Evolutionary conservation across 2,888 invertebrate genomes (phyloP), one percentile per base, ranked within the genome.

Genomic region (Phyllotreta cruciferae): DNA sequence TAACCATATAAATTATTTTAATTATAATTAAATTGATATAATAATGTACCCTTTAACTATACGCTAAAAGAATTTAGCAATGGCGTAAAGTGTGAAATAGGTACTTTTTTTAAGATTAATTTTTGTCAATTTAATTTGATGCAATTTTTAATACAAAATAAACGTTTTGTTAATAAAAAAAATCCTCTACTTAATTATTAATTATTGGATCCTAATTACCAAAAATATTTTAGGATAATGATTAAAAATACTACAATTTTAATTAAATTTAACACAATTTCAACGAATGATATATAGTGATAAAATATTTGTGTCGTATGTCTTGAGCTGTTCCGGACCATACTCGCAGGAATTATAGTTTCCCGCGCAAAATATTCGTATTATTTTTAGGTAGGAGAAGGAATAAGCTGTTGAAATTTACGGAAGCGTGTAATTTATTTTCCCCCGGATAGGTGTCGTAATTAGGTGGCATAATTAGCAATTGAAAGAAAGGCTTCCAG

Each of bases 341-440:
- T 57, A 50, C 50, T 36, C 49, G 14, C 39, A 14, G 41, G 57
- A 57, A 57, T 41, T 49, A 57, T 57, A 50, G 57, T 57, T 57
- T 57, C 57, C 57, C 49, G 57, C 57, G 34, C 39, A 56, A 52
- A 57, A 57, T 57, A 24, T 57, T 56, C n/a, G 56, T 13, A 38
- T 49, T 37, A 42, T 47, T 54, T 54, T 54, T 54, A 42, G 54
- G 38, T 38, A 5, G 10, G 34, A 37, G 56, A 57, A 57, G 35
- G 57, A 50, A 34, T 41, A 38, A 11, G 50, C 50, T 57, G 57
- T 57, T 41, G 9, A 57, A 49, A 57, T 41, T 57, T 57, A 57
- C n/a, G 57, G 39, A 49, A 50, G 49, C 57, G 41, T 57, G 11
- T 50, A 50, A 57, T 57, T 57, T 57, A 57, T 50, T 57, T 57